Base-by-base conservation (phyloP, 2,888 invertebrate genomes). In the Encarsia formosa region DNA sequence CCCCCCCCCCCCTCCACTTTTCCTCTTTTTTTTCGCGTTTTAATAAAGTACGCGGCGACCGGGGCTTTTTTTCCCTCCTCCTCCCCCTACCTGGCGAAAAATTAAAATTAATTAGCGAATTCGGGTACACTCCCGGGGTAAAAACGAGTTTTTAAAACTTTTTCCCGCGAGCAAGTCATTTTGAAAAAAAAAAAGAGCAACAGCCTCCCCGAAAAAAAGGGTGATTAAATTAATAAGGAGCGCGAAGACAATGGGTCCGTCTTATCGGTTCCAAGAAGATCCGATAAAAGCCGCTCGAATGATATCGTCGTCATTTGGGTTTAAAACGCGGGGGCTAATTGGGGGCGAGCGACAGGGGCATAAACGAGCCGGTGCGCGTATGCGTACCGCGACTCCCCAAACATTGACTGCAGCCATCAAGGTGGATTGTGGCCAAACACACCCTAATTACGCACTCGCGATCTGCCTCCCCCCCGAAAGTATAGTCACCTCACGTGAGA, bases 401-500 rank as follows among this genome's bases (percentile, higher is more conserved):
- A 70, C 68, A 68, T 68, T 65, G 67, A 62, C 69, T 65, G 63
- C n/a, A n/a, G n/a, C 64, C 65, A 68, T 69, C 70, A 67, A 64
- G 65, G 65, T 60, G 59, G 38, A 49, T 45, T 40, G 34, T 31
- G 41, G 29, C 32, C 41, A 37, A 15, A n/a, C 22, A n/a, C 16
- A 15, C 15, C 6, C 26, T 11, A 26, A 11, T 11, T 11, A 11
- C 6, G 11, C 26, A 5, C 26, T 26, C 26, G 5, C 26, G 5
- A 5, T 26, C 26, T 26, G 8, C 11, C 26, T 26, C 26, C 11
- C 26, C 11, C 26, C 26, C 26, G n/a, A n/a, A n/a, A n/a, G n/a
- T n/a, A n/a, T n/a, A n/a, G n/a, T n/a, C n/a, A n/a, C n/a, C n/a
- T n/a, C n/a, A n/a, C n/a, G n/a, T n/a, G n/a, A n/a, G n/a, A n/a